Percentiles rank a stretch among this genome's conserved stretches.
Evolutionary conservation across 1,140 invertebrate genomes (phyloP).

Genomic region (Limonius californicus): DNA sequence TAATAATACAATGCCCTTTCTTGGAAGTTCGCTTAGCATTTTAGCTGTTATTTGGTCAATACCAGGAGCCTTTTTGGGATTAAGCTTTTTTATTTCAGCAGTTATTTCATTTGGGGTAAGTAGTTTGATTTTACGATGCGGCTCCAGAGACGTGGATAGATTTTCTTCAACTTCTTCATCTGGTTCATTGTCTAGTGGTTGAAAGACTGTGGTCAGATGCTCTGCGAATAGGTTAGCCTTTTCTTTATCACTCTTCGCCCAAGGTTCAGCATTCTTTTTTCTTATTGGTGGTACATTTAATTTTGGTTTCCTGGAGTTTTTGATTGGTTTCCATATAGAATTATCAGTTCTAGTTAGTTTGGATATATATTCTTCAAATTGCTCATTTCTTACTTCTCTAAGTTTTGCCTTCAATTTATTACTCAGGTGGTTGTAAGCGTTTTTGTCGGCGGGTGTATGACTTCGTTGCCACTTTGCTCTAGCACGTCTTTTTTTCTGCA

Average conservation of each 20-base stretch:
- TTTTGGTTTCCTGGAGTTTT: neutral
- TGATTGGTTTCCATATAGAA: conserved; percentile 1
- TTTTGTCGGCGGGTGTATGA: neutral
- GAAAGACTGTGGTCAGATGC: neutral
- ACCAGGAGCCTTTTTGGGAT: neutral
- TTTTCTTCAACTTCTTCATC: neutral
- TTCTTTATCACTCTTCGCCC: neutral
- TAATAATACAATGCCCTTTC: neutral
- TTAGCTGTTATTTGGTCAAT: neutral
- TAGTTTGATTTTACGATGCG: neutral
- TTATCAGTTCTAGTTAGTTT: neutral
- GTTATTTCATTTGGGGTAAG: neutral
- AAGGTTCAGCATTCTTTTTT: neutral
- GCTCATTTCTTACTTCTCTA: conserved; percentile 1
- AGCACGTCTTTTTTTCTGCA: conserved; percentile 1
- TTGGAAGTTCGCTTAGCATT: neutral
- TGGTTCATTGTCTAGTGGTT: neutral
- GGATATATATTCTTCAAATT: neutral
- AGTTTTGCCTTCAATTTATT: neutral
- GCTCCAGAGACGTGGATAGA: neutral
- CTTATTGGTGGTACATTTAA: neutral
- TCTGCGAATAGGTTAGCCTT: neutral
- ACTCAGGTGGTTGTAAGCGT: neutral
- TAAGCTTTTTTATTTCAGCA: neutral
- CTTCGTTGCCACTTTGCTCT: neutral